Evolutionary conservation across 2,888 invertebrate genomes (phyloP).

Genomic region (Cenopis cana): DNA sequence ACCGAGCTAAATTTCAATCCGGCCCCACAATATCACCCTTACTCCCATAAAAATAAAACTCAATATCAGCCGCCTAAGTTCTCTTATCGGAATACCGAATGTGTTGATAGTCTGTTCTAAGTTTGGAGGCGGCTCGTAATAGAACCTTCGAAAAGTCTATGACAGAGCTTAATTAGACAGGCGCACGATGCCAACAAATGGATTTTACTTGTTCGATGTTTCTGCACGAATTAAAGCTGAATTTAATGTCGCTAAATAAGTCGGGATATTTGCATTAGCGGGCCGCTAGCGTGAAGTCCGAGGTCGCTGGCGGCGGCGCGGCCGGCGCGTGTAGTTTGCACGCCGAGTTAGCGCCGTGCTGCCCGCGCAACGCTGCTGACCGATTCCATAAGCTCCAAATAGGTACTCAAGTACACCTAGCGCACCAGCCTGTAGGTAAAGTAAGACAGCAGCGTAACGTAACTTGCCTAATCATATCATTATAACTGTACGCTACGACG

Average conservation of each 20-base stretch:
- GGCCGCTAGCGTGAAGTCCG: conserved; percentile 43
- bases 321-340: conserved; percentile 53
- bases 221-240: conserved; percentile 65
- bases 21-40: conserved; percentile 76
- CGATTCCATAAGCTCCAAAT: conserved; percentile 8
- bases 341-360: conserved; percentile 55
- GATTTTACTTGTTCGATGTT: conserved; percentile 82
- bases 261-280: conserved; percentile 60
- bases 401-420: conserved; percentile 4
- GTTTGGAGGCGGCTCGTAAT: conserved; percentile 83
- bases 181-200: conserved; percentile 80
- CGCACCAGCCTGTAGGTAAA: neutral
- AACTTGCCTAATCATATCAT: conserved; percentile 19
- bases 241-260: conserved; percentile 61
- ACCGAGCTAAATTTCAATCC: conserved; percentile 70
- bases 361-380: conserved; percentile 44
- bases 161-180: conserved; percentile 85
- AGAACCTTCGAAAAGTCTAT: conserved; percentile 84
- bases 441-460: conserved; percentile 6
- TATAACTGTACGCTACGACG: conserved; percentile 41
- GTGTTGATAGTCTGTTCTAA: conserved; percentile 80
- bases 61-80: conserved; percentile 61
- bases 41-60: conserved; percentile 70
- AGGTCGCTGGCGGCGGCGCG: neutral
- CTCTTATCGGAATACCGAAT: conserved; percentile 78